These are phyloP conservation scores for Coptodon bakossiorum DNA, from an alignment of 2,113 vertebrate genomes.

Conservation along the genomic window DNA sequence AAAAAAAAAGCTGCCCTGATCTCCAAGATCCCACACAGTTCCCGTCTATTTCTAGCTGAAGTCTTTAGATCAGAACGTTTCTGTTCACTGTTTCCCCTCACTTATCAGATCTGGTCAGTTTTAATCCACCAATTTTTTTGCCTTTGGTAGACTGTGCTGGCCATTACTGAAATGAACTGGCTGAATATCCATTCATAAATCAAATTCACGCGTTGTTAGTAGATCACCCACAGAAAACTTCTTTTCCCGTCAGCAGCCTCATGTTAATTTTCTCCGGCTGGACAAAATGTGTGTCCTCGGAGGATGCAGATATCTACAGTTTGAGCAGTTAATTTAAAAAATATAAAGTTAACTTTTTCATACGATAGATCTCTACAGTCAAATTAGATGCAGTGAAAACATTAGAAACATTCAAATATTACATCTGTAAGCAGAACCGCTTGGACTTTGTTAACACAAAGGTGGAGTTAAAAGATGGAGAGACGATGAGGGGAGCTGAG, in stretches of 20 bases:
- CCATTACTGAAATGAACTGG: background rate
- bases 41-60: background rate
- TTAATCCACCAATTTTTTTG: background rate
- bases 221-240: background rate
- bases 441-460: background rate
- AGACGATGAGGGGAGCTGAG: background rate
- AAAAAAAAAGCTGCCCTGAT: background rate
- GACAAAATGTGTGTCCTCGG: background rate
- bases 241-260: background rate
- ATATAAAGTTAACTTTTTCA: background rate
- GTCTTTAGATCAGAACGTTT: background rate
- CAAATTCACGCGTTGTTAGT: background rate
- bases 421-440: background rate
- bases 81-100: background rate
- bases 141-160: background rate
- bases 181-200: background rate
- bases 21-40: background rate
- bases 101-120: background rate
- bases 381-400: background rate
- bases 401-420: background rate
- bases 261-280: background rate
- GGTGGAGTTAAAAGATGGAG: background rate
- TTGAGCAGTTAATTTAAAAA: background rate
- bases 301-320: background rate
- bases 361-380: background rate